Conservation (phyloP, 2,113 vertebrate genomes). For the Syngnathus scovelli region DNA sequence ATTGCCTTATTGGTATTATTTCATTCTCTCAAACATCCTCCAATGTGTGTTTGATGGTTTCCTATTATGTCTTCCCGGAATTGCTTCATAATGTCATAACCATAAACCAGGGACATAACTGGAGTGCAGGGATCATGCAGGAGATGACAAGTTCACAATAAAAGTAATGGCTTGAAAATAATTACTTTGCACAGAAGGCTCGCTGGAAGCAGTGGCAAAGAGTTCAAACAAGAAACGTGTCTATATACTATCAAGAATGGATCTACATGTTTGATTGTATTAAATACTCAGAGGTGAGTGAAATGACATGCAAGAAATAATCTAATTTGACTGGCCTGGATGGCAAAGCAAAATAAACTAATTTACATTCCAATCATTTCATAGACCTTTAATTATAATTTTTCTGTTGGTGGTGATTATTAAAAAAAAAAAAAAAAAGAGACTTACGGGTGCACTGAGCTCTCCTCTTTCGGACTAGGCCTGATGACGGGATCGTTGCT, state of each 20-base stretch:
- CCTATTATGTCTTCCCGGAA: constrained; percentile 24
- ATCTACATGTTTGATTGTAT: too few relatives aligned
- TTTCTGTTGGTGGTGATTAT: too few relatives aligned
- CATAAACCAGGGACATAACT: constrained; percentile 8
- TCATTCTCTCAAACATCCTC: neutral
- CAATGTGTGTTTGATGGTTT: constrained; percentile 16
- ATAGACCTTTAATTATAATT: too few relatives aligned
- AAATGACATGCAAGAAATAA: too few relatives aligned
- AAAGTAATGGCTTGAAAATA: constrained; percentile 5
- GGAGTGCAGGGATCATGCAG: constrained; percentile 6
- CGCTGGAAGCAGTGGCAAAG: neutral
- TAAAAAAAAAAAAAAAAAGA: too few relatives aligned
- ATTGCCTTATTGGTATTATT: neutral
- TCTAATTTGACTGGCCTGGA: too few relatives aligned
- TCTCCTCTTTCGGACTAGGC: neutral
- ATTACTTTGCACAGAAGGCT: neutral
- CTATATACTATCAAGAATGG: too few relatives aligned
- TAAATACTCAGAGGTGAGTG: too few relatives aligned
- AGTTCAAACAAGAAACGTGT: neutral
- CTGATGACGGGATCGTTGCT: neutral
- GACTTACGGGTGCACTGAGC: too few relatives aligned
- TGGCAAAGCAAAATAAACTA: too few relatives aligned
- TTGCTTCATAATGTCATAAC: constrained; percentile 21
- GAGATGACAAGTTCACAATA: constrained; percentile 5
- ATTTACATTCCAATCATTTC: too few relatives aligned